Conservation (phyloP, 1,140 invertebrate genomes). For the Drosophila grimshawi region DNA sequence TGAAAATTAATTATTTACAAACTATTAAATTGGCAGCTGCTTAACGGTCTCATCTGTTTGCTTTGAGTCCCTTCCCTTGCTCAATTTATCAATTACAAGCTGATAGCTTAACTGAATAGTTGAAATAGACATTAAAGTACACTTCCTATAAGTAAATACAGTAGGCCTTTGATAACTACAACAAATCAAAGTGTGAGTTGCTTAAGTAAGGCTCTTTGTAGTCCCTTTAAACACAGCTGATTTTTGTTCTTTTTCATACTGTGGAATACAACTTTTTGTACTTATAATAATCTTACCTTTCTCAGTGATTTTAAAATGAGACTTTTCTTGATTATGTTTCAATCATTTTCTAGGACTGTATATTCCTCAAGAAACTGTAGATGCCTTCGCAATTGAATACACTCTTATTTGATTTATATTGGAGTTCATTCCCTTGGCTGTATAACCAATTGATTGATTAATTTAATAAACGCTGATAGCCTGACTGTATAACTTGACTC, state of each 20-base stretch:
- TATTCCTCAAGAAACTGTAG: constrained; percentile 23
- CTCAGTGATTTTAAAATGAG: no score
- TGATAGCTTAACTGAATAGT: constrained; percentile 19
- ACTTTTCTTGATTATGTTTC: no score
- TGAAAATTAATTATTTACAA: constrained; percentile 82
- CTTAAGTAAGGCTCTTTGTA: background rate
- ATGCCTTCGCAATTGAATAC: constrained; percentile 27
- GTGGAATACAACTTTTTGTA: no score
- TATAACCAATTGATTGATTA: constrained; percentile 74
- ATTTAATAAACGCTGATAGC: constrained; percentile 69
- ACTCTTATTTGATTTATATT: constrained; percentile 35
- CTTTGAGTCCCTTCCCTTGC: background rate
- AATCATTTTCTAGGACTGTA: background rate
- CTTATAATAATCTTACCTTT: no score
- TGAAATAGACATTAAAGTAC: constrained; percentile 5
- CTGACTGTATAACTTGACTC: constrained; percentile 18
- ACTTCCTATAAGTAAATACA: background rate
- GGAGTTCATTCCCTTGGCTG: constrained; percentile 42
- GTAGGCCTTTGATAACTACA: background rate
- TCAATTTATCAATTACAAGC: constrained; percentile 54
- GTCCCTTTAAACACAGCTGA: no score
- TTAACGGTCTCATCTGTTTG: constrained; percentile 39
- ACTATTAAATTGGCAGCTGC: constrained; percentile 70
- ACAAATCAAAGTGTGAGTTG: constrained; percentile 53
- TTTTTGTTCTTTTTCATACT: no score